phyloP scores from a whole-genome alignment of 2,797 vertebrate species.

The Dendrocincla fuliginosa region DNA sequence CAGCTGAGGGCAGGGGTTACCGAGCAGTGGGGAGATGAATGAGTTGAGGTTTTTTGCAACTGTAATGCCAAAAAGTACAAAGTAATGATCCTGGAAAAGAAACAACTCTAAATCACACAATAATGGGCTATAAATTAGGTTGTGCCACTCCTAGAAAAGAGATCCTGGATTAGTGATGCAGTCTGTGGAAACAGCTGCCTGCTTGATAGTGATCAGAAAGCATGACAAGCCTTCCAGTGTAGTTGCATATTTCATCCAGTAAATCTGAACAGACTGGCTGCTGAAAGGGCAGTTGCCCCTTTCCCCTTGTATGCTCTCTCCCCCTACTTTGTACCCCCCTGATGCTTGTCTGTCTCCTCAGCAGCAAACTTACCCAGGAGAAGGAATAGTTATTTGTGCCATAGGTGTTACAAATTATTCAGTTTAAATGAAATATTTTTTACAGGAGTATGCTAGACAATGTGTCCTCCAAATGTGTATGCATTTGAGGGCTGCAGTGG shows the following conservation, averaged over 20 bases:
- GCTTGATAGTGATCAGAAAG: neutral
- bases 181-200: neutral
- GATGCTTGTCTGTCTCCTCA: neutral
- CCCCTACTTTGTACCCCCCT: neutral
- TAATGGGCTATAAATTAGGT: neutral
- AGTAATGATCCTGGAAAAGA: neutral
- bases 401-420: neutral
- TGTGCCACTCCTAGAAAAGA: neutral
- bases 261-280: neutral
- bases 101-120: neutral
- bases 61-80: neutral
- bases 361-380: neutral
- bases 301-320: neutral
- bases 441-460: neutral
- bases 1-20: neutral
- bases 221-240: neutral
- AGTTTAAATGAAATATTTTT: neutral
- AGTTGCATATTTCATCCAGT: neutral
- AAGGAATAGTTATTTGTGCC: neutral
- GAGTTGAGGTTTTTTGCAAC: neutral
- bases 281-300: neutral
- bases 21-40: neutral
- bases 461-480: neutral
- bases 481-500: neutral
- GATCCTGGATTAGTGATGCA: neutral